Conservation (phyloP, 1,140 invertebrate species). For the Lepidostoma basale region DNA sequence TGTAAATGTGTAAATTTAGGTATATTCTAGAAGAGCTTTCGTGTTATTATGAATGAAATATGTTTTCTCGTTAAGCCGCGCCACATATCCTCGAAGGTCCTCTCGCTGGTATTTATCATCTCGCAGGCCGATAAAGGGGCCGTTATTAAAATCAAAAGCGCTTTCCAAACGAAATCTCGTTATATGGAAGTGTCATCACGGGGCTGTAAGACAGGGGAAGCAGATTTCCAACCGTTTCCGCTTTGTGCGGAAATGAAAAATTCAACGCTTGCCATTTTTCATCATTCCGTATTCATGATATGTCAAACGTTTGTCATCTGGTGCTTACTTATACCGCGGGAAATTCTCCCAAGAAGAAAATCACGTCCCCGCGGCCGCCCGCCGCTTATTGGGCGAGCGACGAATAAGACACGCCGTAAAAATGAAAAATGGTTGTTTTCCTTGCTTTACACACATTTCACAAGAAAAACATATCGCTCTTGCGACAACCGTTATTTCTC, state of each 20-base stretch:
- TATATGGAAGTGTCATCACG: slow-evolving; percentile 14
- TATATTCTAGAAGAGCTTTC: no score
- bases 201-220: slow-evolving; percentile 16
- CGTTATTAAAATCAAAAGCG: slow-evolving; percentile 13
- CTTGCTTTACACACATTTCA: no score
- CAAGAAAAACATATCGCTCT: no score
- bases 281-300: slow-evolving; percentile 42
- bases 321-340: slow-evolving; percentile 31
- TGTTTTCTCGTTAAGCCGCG: no score
- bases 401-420: background rate
- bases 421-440: no score
- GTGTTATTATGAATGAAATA: no score
- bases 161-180: slow-evolving; percentile 23
- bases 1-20: no score
- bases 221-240: slow-evolving; percentile 18
- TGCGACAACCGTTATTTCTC: no score
- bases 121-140: background rate
- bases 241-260: slow-evolving; percentile 27
- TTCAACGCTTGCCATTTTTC: slow-evolving; percentile 35
- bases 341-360: slow-evolving; percentile 33
- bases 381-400: slow-evolving; percentile 1
- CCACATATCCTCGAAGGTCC: no score
- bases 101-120: slow-evolving; percentile 7
- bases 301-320: slow-evolving; percentile 42
- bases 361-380: slow-evolving; percentile 31